Base-by-base conservation (phyloP, 2,888 invertebrate genomes). In the Alviniconcha strummeri region DNA sequence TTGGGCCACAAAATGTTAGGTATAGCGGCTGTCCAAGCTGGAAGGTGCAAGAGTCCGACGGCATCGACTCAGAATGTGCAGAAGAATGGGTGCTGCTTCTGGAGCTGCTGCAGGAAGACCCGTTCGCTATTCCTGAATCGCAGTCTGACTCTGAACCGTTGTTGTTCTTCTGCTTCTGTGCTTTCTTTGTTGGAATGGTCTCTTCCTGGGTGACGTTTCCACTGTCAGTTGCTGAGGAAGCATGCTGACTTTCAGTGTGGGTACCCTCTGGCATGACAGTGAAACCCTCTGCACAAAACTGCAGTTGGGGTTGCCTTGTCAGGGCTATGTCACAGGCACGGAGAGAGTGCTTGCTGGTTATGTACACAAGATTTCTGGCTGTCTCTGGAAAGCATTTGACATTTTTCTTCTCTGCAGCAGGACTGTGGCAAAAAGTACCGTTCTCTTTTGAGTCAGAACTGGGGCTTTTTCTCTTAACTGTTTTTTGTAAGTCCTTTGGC, bases 261-360 rank as follows among this genome's bases (percentile, higher is more conserved):
- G 15, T 1, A 17, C 17, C n/a, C n/a, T 77, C 52, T 36, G 4
- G 4, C 1, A 52, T 78, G 3, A 78, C 78, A 13, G 64, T 5
- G 17, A 78, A 60, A 91, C 84, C 86, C 89, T 52, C 78, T 78
- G 69, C 79, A 60, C 69, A 71, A 64, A 80, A 80, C 71, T 80
- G 80, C 13, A 80, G 19, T 36, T 4, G 13, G 69, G 67, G 8
- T 54, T 13, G 5, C 36, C 19, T 56, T n/a, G 56, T 17, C 52
- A n/a, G 64, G n/a, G 17, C 0, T 19, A 11, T 0, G 15, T 13
- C 19, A 9, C 15, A 55, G 9, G 75, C 17, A 36, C 36, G 17
- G 17, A 75, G 74, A 19, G 55, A 64, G 52, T 64, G 54, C 17
- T 69, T 80, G 36, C 52, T 67, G 36, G 80, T 80, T 15, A 80